phyloP scores from a whole-genome alignment of 1,140 invertebrate species.

The Chironomus tepperi region DNA sequence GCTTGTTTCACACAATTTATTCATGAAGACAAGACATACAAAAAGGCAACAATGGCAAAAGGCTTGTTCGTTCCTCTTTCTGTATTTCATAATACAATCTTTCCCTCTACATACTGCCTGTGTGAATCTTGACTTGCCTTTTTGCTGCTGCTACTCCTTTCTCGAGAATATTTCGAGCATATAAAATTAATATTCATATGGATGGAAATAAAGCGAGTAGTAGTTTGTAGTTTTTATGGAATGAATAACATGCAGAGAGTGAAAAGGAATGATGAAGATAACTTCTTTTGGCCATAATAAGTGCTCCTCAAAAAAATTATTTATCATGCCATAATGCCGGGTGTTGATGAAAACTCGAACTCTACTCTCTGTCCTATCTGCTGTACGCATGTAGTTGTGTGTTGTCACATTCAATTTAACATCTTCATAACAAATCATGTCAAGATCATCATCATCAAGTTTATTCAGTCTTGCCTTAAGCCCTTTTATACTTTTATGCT shows the following conservation, averaged over 20 bases:
- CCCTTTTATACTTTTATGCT: no score
- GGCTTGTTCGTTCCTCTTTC: conserved; percentile 3
- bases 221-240: not conserved
- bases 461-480: no score
- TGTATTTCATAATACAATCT: not conserved
- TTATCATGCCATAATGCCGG: not conserved
- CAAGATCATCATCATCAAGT: no score
- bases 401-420: no score
- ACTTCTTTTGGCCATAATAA: no score
- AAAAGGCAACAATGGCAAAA: conserved; percentile 11
- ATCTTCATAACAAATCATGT: no score
- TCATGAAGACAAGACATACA: conserved; percentile 7
- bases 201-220: not conserved
- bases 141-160: not conserved
- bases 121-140: not conserved
- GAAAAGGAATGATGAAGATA: not conserved
- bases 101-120: no score
- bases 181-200: conserved; percentile 18
- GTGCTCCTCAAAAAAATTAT: no score
- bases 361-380: no score
- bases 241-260: not conserved
- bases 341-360: not conserved
- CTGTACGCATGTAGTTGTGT: no score
- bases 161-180: not conserved
- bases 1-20: conserved; percentile 16